These are phyloP conservation scores for Panulirus ornatus DNA, from an alignment of 1,140 invertebrate species.

Conservation along the genomic window DNA sequence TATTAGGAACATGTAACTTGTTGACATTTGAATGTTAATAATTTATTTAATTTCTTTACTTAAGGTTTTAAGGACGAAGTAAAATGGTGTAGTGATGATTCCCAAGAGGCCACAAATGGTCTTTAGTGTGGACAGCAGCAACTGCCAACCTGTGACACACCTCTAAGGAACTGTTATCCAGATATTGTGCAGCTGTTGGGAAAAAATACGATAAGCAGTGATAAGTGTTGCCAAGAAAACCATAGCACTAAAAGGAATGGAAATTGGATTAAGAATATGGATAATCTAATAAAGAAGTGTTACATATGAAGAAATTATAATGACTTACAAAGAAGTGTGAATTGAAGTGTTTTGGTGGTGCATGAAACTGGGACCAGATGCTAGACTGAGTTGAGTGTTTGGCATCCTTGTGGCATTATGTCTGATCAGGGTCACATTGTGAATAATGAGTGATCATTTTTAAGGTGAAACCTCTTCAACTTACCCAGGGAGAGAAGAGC, in stretches of 20 bases:
- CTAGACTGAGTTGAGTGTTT: constrained; percentile 53
- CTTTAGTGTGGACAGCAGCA: constrained; percentile 48
- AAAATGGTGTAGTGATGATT: constrained; percentile 50
- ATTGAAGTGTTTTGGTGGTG: constrained; percentile 48
- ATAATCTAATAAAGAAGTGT: constrained; percentile 37
- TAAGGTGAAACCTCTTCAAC: constrained; percentile 65
- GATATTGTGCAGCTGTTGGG: constrained; percentile 33
- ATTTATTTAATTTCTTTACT: neutral
- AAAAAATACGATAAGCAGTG: constrained; percentile 37
- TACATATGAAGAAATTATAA: neutral
- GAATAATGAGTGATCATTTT: constrained; percentile 63
- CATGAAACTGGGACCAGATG: constrained; percentile 66
- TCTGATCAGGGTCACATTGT: constrained; percentile 71
- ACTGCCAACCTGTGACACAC: constrained; percentile 55
- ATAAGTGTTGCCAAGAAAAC: constrained; percentile 25
- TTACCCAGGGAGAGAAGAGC: constrained; percentile 53
- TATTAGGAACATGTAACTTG: no score
- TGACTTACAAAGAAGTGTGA: neutral
- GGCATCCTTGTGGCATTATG: constrained; percentile 68
- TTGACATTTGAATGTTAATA: neutral
- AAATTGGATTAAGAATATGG: constrained; percentile 36
- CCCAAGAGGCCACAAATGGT: constrained; percentile 56
- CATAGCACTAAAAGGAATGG: neutral
- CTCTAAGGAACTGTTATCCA: constrained; percentile 54
- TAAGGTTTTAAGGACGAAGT: constrained; percentile 60